phyloP scores from a whole-genome alignment of 1,140 invertebrate genomes.

The Camponotus vicinus region DNA sequence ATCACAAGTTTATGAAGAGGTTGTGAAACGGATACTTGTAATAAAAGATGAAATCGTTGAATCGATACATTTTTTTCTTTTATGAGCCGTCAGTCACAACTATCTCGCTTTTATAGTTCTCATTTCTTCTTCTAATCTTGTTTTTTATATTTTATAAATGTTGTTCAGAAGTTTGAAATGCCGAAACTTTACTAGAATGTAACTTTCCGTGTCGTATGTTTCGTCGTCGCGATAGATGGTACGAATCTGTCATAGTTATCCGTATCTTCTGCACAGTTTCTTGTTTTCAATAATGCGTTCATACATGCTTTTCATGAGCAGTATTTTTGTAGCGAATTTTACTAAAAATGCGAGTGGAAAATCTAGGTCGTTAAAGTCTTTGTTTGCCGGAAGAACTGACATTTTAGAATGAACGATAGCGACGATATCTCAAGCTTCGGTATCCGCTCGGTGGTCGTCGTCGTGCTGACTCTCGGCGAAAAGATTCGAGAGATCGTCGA shows the following conservation, averaged over 20 bases:
- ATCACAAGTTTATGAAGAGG: conserved; percentile 25
- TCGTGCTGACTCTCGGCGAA: conserved; percentile 71
- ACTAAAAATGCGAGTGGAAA: conserved; percentile 17
- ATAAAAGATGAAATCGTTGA: conserved; percentile 62
- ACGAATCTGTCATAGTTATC: conserved; percentile 52
- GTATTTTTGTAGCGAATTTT: conserved; percentile 21
- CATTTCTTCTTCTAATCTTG: conserved; percentile 12
- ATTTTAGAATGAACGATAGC: conserved; percentile 66
- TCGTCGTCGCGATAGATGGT: neutral
- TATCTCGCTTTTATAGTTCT: conserved; percentile 22
- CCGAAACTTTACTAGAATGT: conserved; percentile 28
- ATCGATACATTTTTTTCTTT: conserved; percentile 41
- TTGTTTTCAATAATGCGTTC: conserved; percentile 27
- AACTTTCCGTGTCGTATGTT: conserved; percentile 12
- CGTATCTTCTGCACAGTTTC: conserved; percentile 24
- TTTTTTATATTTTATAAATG: conserved; percentile 40
- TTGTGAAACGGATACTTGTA: conserved; percentile 28
- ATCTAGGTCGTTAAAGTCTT: conserved; percentile 65
- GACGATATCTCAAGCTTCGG: conserved; percentile 64
- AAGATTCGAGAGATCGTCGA: conserved; percentile 70
- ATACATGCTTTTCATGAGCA: neutral
- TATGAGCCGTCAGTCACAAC: conserved; percentile 20
- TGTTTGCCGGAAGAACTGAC: conserved; percentile 69
- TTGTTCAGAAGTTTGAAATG: conserved; percentile 34
- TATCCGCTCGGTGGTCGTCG: conserved; percentile 61